phyloP scores from a whole-genome alignment of 2,113 vertebrate genomes.

The Rhinoderma darwinii region DNA sequence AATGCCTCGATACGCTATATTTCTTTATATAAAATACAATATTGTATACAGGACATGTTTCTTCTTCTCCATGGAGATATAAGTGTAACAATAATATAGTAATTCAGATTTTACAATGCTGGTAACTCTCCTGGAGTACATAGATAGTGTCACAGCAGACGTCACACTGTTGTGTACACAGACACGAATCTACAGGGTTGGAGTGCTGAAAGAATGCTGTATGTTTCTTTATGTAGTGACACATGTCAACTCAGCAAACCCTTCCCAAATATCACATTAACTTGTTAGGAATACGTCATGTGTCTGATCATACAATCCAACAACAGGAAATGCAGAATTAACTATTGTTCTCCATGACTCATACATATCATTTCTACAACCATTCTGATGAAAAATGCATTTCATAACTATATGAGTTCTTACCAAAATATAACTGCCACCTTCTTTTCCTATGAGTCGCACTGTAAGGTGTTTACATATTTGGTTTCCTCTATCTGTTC shows the following conservation, averaged over 20 bases:
- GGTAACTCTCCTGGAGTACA: background rate
- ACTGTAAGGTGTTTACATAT: background rate
- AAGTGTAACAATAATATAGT: background rate
- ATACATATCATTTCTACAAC: background rate
- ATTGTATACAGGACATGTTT: background rate
- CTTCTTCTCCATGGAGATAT: background rate
- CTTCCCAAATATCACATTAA: constrained; percentile 32
- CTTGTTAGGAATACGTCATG: constrained; percentile 18
- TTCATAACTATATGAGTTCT: background rate
- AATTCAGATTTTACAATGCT: background rate
- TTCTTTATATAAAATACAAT: too few species aligned
- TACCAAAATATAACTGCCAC: background rate
- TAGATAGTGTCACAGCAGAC: background rate
- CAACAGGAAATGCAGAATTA: constrained; percentile 35
- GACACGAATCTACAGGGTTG: background rate
- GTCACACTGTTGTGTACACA: background rate
- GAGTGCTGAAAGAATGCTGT: constrained; percentile 1
- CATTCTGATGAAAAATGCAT: background rate
- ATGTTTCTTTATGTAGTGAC: constrained; percentile 12
- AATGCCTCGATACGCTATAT: too few species aligned
- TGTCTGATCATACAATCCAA: constrained; percentile 8
- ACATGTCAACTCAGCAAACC: constrained; percentile 35
- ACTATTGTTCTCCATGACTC: constrained; percentile 9
- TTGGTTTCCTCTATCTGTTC: background rate
- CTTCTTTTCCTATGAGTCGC: background rate